phyloP scores from a whole-genome alignment of 1,140 invertebrate genomes.

The Melanaphis sacchari region DNA sequence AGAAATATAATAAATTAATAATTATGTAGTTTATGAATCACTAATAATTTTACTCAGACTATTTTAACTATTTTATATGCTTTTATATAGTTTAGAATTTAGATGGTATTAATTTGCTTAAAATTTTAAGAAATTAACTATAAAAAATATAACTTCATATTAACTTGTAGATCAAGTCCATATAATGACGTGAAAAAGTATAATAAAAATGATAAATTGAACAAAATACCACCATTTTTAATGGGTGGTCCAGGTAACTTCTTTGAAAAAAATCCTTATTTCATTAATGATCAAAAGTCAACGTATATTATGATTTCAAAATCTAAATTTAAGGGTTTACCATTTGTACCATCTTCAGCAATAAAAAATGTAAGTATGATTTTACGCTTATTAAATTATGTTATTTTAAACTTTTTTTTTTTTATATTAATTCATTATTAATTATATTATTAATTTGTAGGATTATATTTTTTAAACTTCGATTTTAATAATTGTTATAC shows the following conservation, averaged over 20 bases:
- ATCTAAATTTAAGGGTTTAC: not conserved
- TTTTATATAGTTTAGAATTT: not conserved
- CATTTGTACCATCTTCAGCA: slow-evolving; percentile 18
- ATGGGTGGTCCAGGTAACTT: not conserved
- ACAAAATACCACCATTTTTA: not conserved
- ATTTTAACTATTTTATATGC: not conserved
- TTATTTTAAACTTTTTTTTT: not conserved
- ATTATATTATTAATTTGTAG: no score
- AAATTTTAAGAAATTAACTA: not conserved
- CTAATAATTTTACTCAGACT: not conserved
- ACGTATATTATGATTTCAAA: not conserved
- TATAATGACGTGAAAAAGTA: not conserved
- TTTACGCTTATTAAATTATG: not conserved
- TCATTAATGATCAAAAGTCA: not conserved
- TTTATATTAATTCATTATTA: no score
- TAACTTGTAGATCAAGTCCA: not conserved
- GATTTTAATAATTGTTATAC: no score
- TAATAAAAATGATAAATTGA: not conserved
- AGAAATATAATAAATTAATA: not conserved
- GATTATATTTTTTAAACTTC: no score
- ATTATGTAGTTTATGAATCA: not conserved
- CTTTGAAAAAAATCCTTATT: slow-evolving; percentile 29
- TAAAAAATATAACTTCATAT: not conserved
- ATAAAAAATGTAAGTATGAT: not conserved
- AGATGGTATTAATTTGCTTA: not conserved